phyloP scores from a whole-genome alignment of 2,113 vertebrate genomes.

The Eulemur rufifrons region DNA sequence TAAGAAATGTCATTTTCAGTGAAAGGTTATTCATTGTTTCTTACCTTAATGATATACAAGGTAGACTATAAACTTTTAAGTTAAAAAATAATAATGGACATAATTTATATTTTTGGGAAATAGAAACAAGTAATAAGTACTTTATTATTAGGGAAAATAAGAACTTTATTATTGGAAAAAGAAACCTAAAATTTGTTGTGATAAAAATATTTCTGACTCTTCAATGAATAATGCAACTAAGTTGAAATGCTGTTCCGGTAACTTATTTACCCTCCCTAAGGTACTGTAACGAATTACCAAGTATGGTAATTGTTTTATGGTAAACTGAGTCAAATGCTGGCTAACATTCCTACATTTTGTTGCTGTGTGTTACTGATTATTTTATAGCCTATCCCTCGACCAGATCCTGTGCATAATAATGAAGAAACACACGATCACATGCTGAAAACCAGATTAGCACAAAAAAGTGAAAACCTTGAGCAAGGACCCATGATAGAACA shows the following conservation, averaged over 20 bases:
- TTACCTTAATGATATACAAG: background rate
- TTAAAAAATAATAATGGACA: background rate
- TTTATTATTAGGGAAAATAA: conserved; percentile 8
- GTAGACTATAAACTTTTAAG: background rate
- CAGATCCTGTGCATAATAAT: conserved; percentile 86
- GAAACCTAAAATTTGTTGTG: background rate
- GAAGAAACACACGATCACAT: conserved; percentile 94
- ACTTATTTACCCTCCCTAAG: background rate
- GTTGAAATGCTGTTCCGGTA: background rate
- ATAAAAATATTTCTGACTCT: background rate
- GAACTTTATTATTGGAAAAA: conserved; percentile 43
- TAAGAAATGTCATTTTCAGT: conserved; percentile 1
- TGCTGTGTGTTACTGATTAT: conserved; percentile 39
- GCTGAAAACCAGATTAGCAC: conserved; percentile 89
- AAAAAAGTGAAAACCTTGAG: conserved; percentile 77
- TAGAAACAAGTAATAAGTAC: conserved; percentile 14
- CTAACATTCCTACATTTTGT: background rate
- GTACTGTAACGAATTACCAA: background rate
- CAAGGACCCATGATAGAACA: conserved; percentile 90
- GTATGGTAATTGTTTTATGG: background rate
- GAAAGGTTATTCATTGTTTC: background rate
- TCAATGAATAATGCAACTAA: background rate
- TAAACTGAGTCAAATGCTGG: background rate
- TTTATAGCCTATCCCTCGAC: conserved; percentile 89
- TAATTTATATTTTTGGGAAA: conserved; percentile 41